A percentile compares a stretch with the other conserved stretches of the same genome.
Conservation (phyloP, 1,140 invertebrate species). For the Zaprionus capensis region DNA sequence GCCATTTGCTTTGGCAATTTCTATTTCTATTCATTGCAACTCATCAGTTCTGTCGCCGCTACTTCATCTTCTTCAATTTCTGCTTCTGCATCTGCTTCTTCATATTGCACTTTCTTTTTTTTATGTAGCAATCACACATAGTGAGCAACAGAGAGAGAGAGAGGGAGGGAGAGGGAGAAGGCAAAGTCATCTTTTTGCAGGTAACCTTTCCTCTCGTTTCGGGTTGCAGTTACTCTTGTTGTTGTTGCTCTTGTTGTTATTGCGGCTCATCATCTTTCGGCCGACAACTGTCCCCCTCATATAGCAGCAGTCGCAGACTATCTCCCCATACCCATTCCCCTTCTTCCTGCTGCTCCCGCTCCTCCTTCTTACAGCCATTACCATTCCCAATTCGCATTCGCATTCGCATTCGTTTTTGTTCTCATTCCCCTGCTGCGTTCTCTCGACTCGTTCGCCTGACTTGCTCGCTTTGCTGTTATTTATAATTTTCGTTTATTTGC, state of each 20-base stretch:
- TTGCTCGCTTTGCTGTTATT: conserved; percentile 72
- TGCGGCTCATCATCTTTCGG: conserved; percentile 48
- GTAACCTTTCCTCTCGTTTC: conserved; percentile 13
- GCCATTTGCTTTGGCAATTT: conserved; percentile 79
- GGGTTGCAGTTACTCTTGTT: conserved; percentile 17
- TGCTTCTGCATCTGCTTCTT: conserved; percentile 41
- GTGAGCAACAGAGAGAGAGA: neutral
- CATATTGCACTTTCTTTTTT: conserved; percentile 50
- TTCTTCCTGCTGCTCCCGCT: neutral
- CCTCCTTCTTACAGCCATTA: conserved; percentile 21
- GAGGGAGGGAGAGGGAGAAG: neutral
- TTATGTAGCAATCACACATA: conserved; percentile 18
- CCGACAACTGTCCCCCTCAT: conserved; percentile 25
- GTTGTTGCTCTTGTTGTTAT: conserved; percentile 28
- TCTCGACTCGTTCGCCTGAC: conserved; percentile 32
- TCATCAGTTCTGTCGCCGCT: conserved; percentile 64
- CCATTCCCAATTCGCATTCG: conserved; percentile 41
- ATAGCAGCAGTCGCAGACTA: conserved; percentile 9
- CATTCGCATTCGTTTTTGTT: conserved; percentile 41
- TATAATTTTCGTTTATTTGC: conserved; percentile 84
- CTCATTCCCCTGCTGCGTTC: conserved; percentile 49
- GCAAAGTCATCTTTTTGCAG: conserved; percentile 23
- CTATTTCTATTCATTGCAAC: conserved; percentile 83
- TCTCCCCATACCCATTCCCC: neutral
- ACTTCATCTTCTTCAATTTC: conserved; percentile 29